Evolutionary conservation across 2,888 invertebrate genomes (phyloP).

Genomic region (Synergus umbraculus): DNA sequence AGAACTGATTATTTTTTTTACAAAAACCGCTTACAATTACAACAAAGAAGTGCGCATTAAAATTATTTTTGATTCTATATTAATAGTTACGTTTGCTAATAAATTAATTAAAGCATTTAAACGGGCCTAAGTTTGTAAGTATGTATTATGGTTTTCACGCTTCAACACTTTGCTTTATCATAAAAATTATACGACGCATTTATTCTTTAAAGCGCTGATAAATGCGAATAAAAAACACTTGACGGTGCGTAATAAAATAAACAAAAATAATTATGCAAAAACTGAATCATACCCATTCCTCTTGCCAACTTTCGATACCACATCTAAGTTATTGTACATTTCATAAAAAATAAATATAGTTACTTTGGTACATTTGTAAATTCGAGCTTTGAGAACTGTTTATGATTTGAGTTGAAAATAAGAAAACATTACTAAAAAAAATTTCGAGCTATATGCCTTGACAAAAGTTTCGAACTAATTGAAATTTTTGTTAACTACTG

Average conservation of each 20-base stretch:
- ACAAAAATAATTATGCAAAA: neutral
- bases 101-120: neutral
- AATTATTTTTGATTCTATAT: neutral
- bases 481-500: too few relatives aligned
- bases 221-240: neutral
- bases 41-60: neutral
- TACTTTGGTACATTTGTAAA: slow-evolving; percentile 26
- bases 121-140: neutral
- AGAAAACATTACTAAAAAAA: slow-evolving; percentile 4
- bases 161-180: neutral
- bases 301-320: neutral
- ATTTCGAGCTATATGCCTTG: neutral
- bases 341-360: slow-evolving; percentile 7
- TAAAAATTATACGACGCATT: slow-evolving; percentile 1
- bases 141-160: neutral
- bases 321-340: neutral
- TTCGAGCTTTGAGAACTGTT: neutral
- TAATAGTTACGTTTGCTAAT: neutral
- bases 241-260: too few relatives aligned
- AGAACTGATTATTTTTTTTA: slow-evolving; percentile 1
- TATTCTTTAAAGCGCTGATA: neutral
- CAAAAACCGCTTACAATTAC: slow-evolving; percentile 1
- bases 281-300: slow-evolving; percentile 5
- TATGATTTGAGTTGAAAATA: slow-evolving; percentile 1
- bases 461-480: too few relatives aligned